Base-by-base conservation (phyloP, 2,797 vertebrate species). In the Malurus splendens region DNA sequence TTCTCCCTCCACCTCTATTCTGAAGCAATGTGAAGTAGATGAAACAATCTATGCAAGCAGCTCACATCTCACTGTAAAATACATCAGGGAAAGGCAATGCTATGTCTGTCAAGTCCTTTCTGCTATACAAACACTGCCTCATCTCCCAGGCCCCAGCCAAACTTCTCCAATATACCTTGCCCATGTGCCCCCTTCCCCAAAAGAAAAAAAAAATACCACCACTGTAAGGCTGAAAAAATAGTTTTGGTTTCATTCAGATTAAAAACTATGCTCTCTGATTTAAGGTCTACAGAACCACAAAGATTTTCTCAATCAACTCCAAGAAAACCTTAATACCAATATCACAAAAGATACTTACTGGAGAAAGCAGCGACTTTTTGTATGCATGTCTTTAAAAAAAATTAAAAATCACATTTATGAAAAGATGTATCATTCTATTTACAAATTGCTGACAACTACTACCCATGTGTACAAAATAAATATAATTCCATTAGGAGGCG, bases 1-100 rank as follows among this genome's bases (percentile, higher is more conserved):
- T 38, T 83, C 32, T 66, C 41, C 33, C 18, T 82, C 62, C 48
- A 78, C 13, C 19, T 80, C 52, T 67, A 41, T 54, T 77, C 76
- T 87, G 92, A 92, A 89, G 47, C 15, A 66, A 32, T 0, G 36
- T 61, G 45, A 91, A 90, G 39, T 4, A 91, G 17, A 47, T 82
- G 8, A 84, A 96, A 82, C 19, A 82, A 80, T 28, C 79, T 38
- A 27, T 6, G 60, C 64, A 93, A 88, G 47, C 75, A 95, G 64
- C 51, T 90, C 38, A 59, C 62, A 25, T 8, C 60, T 55, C 47
- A 55, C 33, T 39, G 62, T 22, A 50, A 14, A 80, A 38, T 6
- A 45, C 10, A 66, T 7, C 22, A 57, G 16, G 10, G 13, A 66
- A 82, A 56, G 12, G 24, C n/a, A 94, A 88, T 18, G 44, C 3